phyloP scores from a whole-genome alignment of 2,888 invertebrate species.

The Gnatocerus cornutus region DNA sequence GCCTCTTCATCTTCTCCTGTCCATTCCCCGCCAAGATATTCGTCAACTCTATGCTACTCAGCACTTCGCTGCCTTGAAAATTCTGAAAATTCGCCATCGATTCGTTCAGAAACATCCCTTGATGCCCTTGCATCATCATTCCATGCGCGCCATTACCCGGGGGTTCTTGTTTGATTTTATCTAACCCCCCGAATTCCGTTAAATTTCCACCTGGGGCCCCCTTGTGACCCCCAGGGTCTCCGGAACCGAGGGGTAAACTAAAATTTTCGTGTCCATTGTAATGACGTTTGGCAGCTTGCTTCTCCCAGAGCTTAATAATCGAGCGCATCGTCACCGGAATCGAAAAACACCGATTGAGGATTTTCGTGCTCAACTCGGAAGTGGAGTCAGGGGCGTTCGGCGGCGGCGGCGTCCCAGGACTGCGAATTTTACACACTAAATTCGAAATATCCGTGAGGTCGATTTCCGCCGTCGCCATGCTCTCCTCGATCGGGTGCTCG shows the following conservation, averaged over 20 bases:
- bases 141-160: constrained; percentile 65
- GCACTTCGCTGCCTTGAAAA: constrained; percentile 66
- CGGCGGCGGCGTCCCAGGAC: constrained; percentile 71
- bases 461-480: constrained; percentile 93
- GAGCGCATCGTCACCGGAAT: constrained; percentile 93
- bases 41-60: constrained; percentile 67
- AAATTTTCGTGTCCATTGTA: constrained; percentile 74
- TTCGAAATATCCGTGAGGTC: constrained; percentile 87
- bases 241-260: constrained; percentile 80
- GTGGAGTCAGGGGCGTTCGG: constrained; percentile 69
- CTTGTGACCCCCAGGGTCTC: constrained; percentile 78
- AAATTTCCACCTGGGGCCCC: constrained; percentile 68
- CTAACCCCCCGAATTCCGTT: constrained; percentile 68
- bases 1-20: constrained; percentile 47
- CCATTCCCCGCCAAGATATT: constrained; percentile 65
- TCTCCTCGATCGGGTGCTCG: constrained; percentile 94
- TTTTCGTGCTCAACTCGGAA: constrained; percentile 76
- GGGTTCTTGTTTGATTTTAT: constrained; percentile 69
- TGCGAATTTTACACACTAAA: constrained; percentile 85
- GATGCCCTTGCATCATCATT: constrained; percentile 64
- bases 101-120: constrained; percentile 68
- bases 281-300: constrained; percentile 74
- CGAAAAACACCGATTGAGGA: constrained; percentile 92
- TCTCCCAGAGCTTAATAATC: constrained; percentile 89
- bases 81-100: constrained; percentile 68